These are phyloP conservation scores for Melanotaenia boesemani DNA, from an alignment of 2,797 vertebrate genomes.

Conservation along the genomic window DNA sequence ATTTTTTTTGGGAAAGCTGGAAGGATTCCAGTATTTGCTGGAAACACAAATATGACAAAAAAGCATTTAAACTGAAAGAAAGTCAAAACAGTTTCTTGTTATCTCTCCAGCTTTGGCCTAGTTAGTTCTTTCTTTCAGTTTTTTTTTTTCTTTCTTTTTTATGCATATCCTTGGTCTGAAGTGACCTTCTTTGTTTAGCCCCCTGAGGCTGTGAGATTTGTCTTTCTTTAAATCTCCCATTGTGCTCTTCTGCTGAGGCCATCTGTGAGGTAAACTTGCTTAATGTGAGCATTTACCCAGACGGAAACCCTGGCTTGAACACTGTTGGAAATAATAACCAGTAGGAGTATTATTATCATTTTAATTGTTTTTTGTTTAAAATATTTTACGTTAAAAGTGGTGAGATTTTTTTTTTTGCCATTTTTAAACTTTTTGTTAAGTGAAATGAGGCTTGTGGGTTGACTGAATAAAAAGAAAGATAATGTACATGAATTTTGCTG, in stretches of 20 bases:
- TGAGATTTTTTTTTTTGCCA: neutral
- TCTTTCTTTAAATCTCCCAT: constrained; percentile 45
- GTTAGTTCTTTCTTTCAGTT: neutral
- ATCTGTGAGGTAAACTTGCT: constrained; percentile 55
- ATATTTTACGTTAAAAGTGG: neutral
- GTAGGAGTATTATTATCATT: constrained; percentile 12
- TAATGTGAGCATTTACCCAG: constrained; percentile 21
- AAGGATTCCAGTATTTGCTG: constrained; percentile 44
- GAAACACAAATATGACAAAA: constrained; percentile 47
- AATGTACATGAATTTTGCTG: constrained; percentile 5
- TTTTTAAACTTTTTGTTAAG: neutral
- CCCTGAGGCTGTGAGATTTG: constrained; percentile 61
- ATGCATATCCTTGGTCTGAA: constrained; percentile 36
- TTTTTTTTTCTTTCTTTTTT: neutral
- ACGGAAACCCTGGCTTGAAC: constrained; percentile 8
- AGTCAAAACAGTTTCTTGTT: neutral
- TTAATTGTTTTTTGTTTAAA: constrained; percentile 10
- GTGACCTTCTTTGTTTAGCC: constrained; percentile 51
- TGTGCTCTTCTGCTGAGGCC: constrained; percentile 52
- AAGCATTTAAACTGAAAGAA: constrained; percentile 20
- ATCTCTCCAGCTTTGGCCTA: neutral
- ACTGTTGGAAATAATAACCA: constrained; percentile 8
- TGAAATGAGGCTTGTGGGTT: neutral
- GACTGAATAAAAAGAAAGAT: neutral
- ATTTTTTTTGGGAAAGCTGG: constrained; percentile 34